These are phyloP conservation scores for Margaritifera margaritifera DNA, from an alignment of 2,888 invertebrate species.

Conservation along the genomic window DNA sequence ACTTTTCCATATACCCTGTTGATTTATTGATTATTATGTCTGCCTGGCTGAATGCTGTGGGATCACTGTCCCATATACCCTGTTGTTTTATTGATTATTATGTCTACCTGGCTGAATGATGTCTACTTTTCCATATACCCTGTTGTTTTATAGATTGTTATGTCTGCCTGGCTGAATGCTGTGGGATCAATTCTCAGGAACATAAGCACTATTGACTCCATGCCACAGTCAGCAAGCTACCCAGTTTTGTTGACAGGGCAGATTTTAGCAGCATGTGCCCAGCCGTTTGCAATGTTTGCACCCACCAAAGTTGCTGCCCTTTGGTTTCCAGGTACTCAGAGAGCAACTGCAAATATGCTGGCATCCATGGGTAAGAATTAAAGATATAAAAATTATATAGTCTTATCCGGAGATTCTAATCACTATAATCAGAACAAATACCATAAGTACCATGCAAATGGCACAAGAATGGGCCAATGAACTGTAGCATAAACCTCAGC, in stretches of 20 bases:
- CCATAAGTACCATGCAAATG: no score
- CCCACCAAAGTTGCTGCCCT: conserved; percentile 75
- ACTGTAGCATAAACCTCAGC: no score
- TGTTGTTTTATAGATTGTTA: conserved; percentile 64
- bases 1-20: no score
- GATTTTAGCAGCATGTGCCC: conserved; percentile 74
- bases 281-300: conserved; percentile 75
- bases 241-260: conserved; percentile 71
- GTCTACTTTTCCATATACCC: no score
- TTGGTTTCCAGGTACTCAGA: conserved; percentile 74
- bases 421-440: no score
- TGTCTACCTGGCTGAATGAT: conserved; percentile 73
- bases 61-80: no score
- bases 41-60: conserved; percentile 73
- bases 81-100: conserved; percentile 63
- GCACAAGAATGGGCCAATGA: no score
- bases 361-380: conserved; percentile 68
- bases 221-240: conserved; percentile 48
- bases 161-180: conserved; percentile 73
- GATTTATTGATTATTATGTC: conserved; percentile 70
- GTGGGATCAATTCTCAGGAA: conserved; percentile 72
- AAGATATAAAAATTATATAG: not conserved
- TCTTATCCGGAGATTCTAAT: not conserved
- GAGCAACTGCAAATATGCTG: conserved; percentile 74
- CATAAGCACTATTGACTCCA: conserved; percentile 63